phyloP scores from a whole-genome alignment of 2,888 invertebrate genomes.

The Palloptera scutellata region DNA sequence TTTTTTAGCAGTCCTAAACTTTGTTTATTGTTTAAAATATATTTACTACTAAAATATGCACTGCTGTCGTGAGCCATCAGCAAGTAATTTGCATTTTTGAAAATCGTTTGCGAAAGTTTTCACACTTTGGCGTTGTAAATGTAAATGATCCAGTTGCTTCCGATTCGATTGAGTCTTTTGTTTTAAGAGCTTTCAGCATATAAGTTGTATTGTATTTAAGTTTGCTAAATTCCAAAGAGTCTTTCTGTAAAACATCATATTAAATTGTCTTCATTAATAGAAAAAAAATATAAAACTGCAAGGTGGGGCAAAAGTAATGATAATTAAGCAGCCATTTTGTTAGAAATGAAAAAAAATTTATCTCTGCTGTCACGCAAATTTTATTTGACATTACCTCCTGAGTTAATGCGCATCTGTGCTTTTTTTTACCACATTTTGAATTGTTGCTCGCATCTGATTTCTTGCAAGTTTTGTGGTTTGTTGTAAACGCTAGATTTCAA shows the following conservation, averaged over 20 bases:
- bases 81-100: constrained; percentile 60
- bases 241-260: constrained; percentile 50
- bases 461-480: too few species aligned
- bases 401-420: too few species aligned
- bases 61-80: constrained; percentile 27
- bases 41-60: too few species aligned
- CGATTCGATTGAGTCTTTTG: constrained; percentile 29
- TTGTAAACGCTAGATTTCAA: too few species aligned
- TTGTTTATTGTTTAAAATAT: too few species aligned
- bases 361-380: too few species aligned
- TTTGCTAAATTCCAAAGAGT: constrained; percentile 60
- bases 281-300: neutral
- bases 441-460: too few species aligned
- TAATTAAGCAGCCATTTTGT: too few species aligned
- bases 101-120: constrained; percentile 58
- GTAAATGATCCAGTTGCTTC: constrained; percentile 44
- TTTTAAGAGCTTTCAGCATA: constrained; percentile 49
- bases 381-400: too few species aligned
- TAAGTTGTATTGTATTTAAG: constrained; percentile 61
- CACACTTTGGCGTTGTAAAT: constrained; percentile 62
- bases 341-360: too few species aligned
- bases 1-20: neutral
- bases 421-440: too few species aligned
- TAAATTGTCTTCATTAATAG: neutral
- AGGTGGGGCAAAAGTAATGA: constrained; percentile 5